These are phyloP conservation scores for Umimayanthus kanabou DNA, from an alignment of 92 coral and sea anemone genomes.

Conservation along the genomic window DNA sequence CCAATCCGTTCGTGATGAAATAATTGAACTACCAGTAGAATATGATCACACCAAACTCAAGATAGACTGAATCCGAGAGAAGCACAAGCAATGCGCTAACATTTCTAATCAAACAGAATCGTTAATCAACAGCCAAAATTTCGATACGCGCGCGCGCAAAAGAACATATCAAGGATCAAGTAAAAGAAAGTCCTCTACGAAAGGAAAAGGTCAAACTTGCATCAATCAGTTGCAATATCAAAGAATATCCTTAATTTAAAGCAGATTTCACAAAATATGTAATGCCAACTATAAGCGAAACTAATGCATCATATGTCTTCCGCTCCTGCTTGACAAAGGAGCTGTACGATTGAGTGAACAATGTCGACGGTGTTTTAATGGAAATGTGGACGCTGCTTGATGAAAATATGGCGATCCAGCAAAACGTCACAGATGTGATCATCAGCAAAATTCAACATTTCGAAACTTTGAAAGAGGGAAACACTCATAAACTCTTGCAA, in stretches of 20 bases:
- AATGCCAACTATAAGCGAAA: slow-evolving; percentile 2
- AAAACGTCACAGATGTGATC: slow-evolving; percentile 28
- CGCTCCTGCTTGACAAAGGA: slow-evolving; percentile 11
- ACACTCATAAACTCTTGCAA: slow-evolving; percentile 13
- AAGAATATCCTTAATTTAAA: slow-evolving; percentile 42
- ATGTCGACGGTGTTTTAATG: slow-evolving; percentile 9
- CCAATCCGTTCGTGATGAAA: slow-evolving; percentile 45
- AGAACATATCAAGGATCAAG: slow-evolving; percentile 18
- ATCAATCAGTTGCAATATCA: slow-evolving; percentile 41
- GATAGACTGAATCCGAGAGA: slow-evolving; percentile 47
- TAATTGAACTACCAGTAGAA: slow-evolving; percentile 52
- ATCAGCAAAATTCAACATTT: slow-evolving; percentile 17
- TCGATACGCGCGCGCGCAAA: slow-evolving; percentile 44
- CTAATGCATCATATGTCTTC: slow-evolving; percentile 29
- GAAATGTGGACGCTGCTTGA: slow-evolving; percentile 40
- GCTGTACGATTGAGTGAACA: slow-evolving; percentile 8
- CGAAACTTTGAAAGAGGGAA: slow-evolving; percentile 10
- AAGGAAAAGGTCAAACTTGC: slow-evolving; percentile 50
- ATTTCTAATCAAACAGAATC: slow-evolving; percentile 37
- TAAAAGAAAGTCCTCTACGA: slow-evolving; percentile 29
- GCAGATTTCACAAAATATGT: slow-evolving; percentile 38
- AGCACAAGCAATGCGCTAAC: slow-evolving; percentile 42
- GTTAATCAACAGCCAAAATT: neutral
- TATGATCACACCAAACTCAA: slow-evolving; percentile 17
- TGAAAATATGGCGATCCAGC: slow-evolving; percentile 27